Base-by-base conservation (phyloP, 92 coral and sea anemone genomes). In the Paragorgia papillata region DNA sequence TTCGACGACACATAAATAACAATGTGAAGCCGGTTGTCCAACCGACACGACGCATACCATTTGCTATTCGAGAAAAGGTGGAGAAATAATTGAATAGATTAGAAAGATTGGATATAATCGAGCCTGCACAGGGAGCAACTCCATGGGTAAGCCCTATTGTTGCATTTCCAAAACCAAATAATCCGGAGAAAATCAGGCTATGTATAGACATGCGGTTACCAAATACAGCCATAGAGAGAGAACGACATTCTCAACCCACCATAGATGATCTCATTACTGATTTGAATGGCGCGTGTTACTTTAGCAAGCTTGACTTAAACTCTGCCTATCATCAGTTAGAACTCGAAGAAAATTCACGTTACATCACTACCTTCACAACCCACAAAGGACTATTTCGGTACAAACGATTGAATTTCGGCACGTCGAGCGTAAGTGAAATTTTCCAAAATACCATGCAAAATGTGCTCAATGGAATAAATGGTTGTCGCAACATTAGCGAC, bases 181-280 rank as follows among this genome's bases (percentile, higher is more conserved):
- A 51, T 28, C 76, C 76, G 15, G 26, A 67, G 4, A 67, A 67
- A 43, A 22, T 69, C 12, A 25, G 76, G 30, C 26, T 69, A 17
- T 69, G 61, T 69, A 44, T 69, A n/a, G 76, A 69, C 41, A 69
- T 69, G 62, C 61, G 76, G 27, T 27, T 26, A 18, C 21, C 61
- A 2, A 66, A 66, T 25, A 43, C 51, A 2, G 73, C 73, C n/a
- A 66, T 43, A 17, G 15, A 46, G 49, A 54, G 60, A 0, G 76
- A 69, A 26, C 41, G 76, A 8, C 62, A 69, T 44, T 41, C 76
- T 1, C 76, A 69, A 49, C 76, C 76, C 12, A 69, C 61, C 0
- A 51, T 69, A n/a, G n/a, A n/a, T n/a, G n/a, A n/a, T n/a, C n/a
- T n/a, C n/a, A n/a, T n/a, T n/a, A n/a, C n/a, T n/a, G n/a, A n/a